These are phyloP conservation scores for Siphlonurus alternatus DNA, from an alignment of 2,888 invertebrate species.

Conservation along the genomic window DNA sequence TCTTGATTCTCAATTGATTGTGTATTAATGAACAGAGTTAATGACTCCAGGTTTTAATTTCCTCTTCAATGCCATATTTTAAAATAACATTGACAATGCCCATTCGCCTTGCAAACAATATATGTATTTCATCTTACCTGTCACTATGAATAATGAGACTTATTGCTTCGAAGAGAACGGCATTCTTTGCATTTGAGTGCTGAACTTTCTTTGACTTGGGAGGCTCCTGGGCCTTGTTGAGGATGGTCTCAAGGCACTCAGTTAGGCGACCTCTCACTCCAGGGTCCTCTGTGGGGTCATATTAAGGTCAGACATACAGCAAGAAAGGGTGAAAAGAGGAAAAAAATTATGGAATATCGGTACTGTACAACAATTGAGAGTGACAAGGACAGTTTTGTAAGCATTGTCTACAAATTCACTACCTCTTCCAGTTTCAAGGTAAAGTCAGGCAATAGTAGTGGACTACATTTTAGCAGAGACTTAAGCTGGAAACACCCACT, in stretches of 20 bases:
- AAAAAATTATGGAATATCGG: neutral
- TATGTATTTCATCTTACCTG: slow-evolving; percentile 36
- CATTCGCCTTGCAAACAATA: no score
- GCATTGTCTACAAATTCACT: neutral
- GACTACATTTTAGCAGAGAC: no score
- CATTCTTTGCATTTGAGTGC: slow-evolving; percentile 99
- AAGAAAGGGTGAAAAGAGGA: neutral
- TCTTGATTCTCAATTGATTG: no score
- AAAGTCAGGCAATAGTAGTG: no score
- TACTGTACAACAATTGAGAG: neutral
- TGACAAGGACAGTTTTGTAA: neutral
- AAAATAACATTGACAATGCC: no score
- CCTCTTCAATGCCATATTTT: slow-evolving; percentile 21
- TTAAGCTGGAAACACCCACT: no score
- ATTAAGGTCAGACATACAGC: neutral
- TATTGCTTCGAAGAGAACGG: slow-evolving; percentile 98
- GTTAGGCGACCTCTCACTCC: slow-evolving; percentile 90
- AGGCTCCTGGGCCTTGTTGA: slow-evolving; percentile 98
- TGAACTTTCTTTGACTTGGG: slow-evolving; percentile 99
- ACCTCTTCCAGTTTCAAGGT: no score
- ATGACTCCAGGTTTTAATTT: neutral
- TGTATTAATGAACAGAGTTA: neutral
- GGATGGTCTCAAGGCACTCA: slow-evolving; percentile 94
- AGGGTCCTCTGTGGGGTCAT: slow-evolving; percentile 61
- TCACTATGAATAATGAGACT: slow-evolving; percentile 99